A percentile compares a stretch with the other conserved stretches of the same genome.
Conservation (phyloP, 2,797 vertebrate genomes). For the Glyptemys insculpta region DNA sequence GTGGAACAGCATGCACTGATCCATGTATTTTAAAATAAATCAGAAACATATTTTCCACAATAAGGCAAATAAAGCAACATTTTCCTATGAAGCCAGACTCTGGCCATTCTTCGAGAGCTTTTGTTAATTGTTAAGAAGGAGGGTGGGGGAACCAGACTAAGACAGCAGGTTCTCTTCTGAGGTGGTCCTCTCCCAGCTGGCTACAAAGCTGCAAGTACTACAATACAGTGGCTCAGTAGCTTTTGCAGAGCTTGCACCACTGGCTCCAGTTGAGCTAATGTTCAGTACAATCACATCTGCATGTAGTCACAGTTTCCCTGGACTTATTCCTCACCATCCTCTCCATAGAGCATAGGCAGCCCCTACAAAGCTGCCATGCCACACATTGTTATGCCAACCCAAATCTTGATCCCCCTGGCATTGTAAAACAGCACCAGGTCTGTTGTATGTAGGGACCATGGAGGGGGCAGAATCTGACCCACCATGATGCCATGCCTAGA, state of each 20-base stretch:
- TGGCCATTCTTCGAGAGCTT: not conserved
- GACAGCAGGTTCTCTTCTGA: not conserved
- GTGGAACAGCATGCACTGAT: not conserved
- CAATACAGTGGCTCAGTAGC: not conserved
- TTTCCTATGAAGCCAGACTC: not conserved
- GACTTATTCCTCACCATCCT: not conserved
- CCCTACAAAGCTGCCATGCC: not conserved
- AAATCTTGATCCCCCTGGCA: not conserved
- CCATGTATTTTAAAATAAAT: slow-evolving; percentile 31
- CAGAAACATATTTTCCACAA: not conserved
- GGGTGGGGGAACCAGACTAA: not conserved
- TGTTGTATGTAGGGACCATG: rapidly evolving
- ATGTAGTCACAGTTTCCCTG: not conserved
- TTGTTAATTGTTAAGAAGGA: not conserved
- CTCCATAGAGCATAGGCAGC: rapidly evolving
- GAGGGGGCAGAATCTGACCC: not conserved
- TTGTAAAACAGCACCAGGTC: not conserved
- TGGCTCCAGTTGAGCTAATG: not conserved
- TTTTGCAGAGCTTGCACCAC: not conserved
- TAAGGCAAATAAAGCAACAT: slow-evolving; percentile 19
- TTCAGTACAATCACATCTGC: not conserved
- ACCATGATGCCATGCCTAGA: not conserved
- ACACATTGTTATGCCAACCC: not conserved
- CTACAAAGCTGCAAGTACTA: not conserved
- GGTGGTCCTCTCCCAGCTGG: not conserved